Evolutionary conservation across 1,140 invertebrate genomes (phyloP), one percentile per base, ranked within the genome.

Genomic region (Ridgeia piscesae): DNA sequence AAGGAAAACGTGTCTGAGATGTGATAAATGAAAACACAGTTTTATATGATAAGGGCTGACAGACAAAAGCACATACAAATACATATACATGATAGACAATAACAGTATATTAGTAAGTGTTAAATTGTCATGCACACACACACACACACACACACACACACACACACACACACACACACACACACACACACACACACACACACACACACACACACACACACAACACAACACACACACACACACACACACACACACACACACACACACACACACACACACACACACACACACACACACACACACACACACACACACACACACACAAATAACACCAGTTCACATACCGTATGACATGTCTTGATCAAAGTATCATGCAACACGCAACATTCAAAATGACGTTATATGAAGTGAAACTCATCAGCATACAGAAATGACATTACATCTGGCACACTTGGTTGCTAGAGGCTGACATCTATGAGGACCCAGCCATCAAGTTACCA

Each of bases 391-490:
- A 6, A 42, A 42, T 42, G 42, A 42, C 42, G 4, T 4, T 42
- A 42, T 11, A 42, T 42, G n/a, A n/a, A n/a, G n/a, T n/a, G n/a
- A n/a, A n/a, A n/a, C n/a, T n/a, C n/a, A n/a, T n/a, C n/a, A n/a
- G n/a, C n/a, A n/a, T n/a, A n/a, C n/a, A 42, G 42, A 6, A 6
- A n/a, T 48, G 91, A 42, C 31, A 17, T 42, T 91, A 42, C 33
- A 91, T 91, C n/a, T 0, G 2, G 58, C 0, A 50, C 21, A 31
- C 33, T 92, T 92, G 34, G n/a, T n/a, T 35, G 93, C 31, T 93
- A 95, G 95, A 96, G 91, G 95, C 95, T 33, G 94, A 94, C 92
- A 94, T 96, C 33, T 95, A 94, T 93, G 95, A 96, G 89, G 95
- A 96, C 89, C 95, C 95, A 17, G 93, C 94, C 35, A 94, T 96